Evolutionary conservation across 1,140 invertebrate genomes (phyloP).

Genomic region (Helicoverpa armigera): DNA sequence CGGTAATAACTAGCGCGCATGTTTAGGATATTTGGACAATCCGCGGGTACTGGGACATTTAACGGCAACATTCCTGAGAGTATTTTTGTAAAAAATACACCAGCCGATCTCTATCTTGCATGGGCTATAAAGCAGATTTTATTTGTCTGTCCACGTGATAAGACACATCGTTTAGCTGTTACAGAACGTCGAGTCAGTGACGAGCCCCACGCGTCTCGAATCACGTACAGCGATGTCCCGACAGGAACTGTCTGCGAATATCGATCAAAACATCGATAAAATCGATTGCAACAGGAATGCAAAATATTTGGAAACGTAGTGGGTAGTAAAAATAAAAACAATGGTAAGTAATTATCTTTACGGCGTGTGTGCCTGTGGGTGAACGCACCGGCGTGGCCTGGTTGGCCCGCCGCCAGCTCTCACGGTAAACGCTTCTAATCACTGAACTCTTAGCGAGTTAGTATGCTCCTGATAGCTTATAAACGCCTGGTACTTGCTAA

Average conservation of each 20-base stretch:
- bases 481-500: constrained; percentile 75
- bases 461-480: constrained; percentile 76
- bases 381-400: constrained; percentile 78
- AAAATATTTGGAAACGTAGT: constrained; percentile 58
- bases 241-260: neutral
- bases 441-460: constrained; percentile 65
- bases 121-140: constrained; percentile 24
- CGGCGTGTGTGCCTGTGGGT: constrained; percentile 70
- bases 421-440: constrained; percentile 80
- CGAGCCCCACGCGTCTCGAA: constrained; percentile 18
- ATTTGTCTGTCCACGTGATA: constrained; percentile 15
- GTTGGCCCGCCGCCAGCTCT: constrained; percentile 79
- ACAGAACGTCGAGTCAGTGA: constrained; percentile 30
- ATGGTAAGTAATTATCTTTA: constrained; percentile 72
- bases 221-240: constrained; percentile 22
- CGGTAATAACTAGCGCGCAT: constrained; percentile 13
- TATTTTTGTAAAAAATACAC: neutral
- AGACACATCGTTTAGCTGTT: constrained; percentile 26
- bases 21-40: neutral
- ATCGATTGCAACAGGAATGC: neutral
- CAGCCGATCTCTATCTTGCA: constrained; percentile 17
- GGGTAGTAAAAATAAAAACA: constrained; percentile 68
- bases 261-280: constrained; percentile 8
- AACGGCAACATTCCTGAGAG: constrained; percentile 1
- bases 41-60: neutral